A percentile compares a stretch with the other conserved stretches of the same genome.
These are phyloP conservation scores for Tenodera sinensis DNA, from an alignment of 2,888 invertebrate genomes.

Conservation along the genomic window DNA sequence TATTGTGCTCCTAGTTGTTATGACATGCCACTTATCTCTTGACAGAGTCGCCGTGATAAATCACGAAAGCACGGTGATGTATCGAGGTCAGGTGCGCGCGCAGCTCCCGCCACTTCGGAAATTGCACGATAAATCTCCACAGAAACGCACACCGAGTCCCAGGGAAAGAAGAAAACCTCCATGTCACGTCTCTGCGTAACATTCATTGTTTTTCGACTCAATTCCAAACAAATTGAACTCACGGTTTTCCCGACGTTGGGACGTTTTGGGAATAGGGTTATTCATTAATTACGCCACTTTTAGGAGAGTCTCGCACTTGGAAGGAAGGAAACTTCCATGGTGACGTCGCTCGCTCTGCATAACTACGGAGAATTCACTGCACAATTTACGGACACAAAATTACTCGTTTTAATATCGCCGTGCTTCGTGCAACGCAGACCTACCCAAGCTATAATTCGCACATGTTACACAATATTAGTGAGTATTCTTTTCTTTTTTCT, in stretches of 20 bases:
- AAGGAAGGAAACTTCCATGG: neutral
- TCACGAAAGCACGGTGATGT: neutral
- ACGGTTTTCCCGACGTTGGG: neutral
- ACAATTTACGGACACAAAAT: neutral
- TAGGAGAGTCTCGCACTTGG: neutral
- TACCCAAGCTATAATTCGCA: no score
- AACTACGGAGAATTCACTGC: neutral
- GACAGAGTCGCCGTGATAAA: neutral
- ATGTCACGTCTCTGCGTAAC: neutral
- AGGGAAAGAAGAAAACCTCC: neutral
- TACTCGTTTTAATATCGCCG: neutral
- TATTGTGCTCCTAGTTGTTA: neutral
- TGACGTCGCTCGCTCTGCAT: neutral
- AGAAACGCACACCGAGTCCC: neutral
- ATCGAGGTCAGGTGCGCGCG: neutral
- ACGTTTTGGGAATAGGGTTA: neutral
- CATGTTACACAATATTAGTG: no score
- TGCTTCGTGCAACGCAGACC: neutral
- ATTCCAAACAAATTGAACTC: neutral
- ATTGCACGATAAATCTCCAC: conserved; percentile 14
- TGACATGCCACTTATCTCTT: neutral
- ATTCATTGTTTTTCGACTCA: neutral
- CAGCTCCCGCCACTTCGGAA: neutral
- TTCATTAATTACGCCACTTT: neutral
- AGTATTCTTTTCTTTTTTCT: no score